These are phyloP conservation scores for Pteruthius melanotis DNA, from an alignment of 2,113 vertebrate genomes.

Conservation along the genomic window DNA sequence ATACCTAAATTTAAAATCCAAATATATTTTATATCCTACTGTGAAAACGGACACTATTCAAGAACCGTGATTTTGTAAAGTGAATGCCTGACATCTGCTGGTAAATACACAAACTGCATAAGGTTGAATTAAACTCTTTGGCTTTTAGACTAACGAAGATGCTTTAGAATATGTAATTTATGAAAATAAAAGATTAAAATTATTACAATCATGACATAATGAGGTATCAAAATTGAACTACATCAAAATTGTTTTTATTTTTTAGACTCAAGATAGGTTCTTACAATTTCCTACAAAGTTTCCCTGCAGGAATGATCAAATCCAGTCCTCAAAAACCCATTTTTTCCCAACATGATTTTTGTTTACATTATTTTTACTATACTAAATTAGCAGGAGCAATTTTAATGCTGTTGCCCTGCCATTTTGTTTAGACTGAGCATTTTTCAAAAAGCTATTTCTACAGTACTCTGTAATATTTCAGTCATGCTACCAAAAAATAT, in stretches of 20 bases:
- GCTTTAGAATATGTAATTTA: not conserved
- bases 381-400: not conserved
- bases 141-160: not conserved
- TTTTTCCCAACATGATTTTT: not conserved
- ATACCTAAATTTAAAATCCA: not conserved
- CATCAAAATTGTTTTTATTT: not conserved
- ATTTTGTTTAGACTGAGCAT: not conserved
- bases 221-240: not conserved
- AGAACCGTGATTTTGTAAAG: not conserved
- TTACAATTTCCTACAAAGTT: not conserved
- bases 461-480: not conserved
- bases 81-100: conserved; percentile 72
- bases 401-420: not conserved
- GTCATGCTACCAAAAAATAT: not conserved
- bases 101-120: not conserved
- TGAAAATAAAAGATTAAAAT: not conserved
- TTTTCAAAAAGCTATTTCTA: not conserved
- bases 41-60: not conserved
- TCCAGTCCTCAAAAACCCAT: not conserved
- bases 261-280: not conserved
- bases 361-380: not conserved
- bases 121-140: not conserved
- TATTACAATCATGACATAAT: not conserved
- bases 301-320: not conserved
- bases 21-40: not conserved